These are phyloP conservation scores for Tragulus kanchil DNA, from an alignment of 2,113 vertebrate genomes.

Conservation along the genomic window DNA sequence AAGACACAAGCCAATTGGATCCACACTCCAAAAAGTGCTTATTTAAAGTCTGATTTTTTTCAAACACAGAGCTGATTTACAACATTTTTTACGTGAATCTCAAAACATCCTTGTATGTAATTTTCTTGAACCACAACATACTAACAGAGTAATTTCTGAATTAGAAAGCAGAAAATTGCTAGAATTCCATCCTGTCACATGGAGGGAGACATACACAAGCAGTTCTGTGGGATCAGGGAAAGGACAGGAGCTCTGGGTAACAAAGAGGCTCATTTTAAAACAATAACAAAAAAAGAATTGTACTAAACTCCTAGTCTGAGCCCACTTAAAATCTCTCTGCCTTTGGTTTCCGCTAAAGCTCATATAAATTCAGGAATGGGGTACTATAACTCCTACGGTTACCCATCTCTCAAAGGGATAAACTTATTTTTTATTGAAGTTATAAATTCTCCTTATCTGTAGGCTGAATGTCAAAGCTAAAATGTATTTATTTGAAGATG, in stretches of 20 bases:
- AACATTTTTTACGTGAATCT: conserved; percentile 76
- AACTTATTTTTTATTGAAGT: neutral
- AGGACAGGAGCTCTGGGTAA: conserved; percentile 64
- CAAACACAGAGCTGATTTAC: conserved; percentile 73
- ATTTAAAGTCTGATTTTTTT: conserved; percentile 74
- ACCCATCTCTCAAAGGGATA: too few species aligned
- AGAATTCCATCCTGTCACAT: conserved; percentile 77
- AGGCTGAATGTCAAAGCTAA: conserved; percentile 48
- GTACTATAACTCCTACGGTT: too few species aligned
- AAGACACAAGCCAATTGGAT: conserved; percentile 14
- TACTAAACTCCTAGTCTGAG: conserved; percentile 24
- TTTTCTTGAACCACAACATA: conserved; percentile 82
- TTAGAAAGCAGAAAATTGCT: conserved; percentile 81
- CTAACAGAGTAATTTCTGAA: conserved; percentile 76
- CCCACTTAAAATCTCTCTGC: conserved; percentile 14
- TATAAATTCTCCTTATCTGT: neutral
- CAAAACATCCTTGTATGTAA: conserved; percentile 77
- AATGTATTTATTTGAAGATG: neutral
- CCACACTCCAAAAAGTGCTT: conserved; percentile 53
- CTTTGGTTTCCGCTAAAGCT: conserved; percentile 47
- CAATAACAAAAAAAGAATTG: conserved; percentile 77
- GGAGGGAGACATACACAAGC: conserved; percentile 60
- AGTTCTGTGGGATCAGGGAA: conserved; percentile 65
- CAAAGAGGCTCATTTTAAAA: conserved; percentile 73
- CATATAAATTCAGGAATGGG: conserved; percentile 69